phyloP scores from a whole-genome alignment of 2,888 invertebrate genomes.

The Eupithecia insigniata region DNA sequence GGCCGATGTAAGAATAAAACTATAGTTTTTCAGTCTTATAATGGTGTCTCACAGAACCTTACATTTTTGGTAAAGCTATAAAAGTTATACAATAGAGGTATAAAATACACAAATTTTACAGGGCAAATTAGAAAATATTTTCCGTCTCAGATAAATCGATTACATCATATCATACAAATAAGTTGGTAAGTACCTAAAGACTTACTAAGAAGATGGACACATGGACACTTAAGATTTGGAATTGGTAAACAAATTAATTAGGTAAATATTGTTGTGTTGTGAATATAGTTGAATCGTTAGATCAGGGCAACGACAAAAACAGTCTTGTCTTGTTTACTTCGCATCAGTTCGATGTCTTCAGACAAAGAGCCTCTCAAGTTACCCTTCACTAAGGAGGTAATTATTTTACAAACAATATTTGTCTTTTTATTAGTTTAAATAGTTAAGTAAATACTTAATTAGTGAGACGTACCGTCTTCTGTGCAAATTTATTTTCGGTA shows the following conservation, averaged over 20 bases:
- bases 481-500: too few species aligned
- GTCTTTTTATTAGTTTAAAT: background rate
- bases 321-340: constrained; percentile 59
- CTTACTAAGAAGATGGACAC: background rate
- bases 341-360: constrained; percentile 60
- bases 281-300: constrained; percentile 53
- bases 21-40: background rate
- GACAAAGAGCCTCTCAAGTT: constrained; percentile 62
- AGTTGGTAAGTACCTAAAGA: background rate
- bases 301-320: constrained; percentile 57
- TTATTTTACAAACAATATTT: constrained; percentile 20
- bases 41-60: background rate
- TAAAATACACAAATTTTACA: too few species aligned
- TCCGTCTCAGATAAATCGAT: background rate
- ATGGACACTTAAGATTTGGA: background rate
- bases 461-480: too few species aligned
- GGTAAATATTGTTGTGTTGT: constrained; percentile 7
- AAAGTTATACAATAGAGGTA: too few species aligned
- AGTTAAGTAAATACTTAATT: background rate
- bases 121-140: background rate
- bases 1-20: background rate
- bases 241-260: constrained; percentile 18
- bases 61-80: background rate
- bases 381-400: constrained; percentile 49
- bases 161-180: background rate